Evolutionary conservation across 2,888 invertebrate genomes (phyloP).

Genomic region (Platycheirus albimanus): DNA sequence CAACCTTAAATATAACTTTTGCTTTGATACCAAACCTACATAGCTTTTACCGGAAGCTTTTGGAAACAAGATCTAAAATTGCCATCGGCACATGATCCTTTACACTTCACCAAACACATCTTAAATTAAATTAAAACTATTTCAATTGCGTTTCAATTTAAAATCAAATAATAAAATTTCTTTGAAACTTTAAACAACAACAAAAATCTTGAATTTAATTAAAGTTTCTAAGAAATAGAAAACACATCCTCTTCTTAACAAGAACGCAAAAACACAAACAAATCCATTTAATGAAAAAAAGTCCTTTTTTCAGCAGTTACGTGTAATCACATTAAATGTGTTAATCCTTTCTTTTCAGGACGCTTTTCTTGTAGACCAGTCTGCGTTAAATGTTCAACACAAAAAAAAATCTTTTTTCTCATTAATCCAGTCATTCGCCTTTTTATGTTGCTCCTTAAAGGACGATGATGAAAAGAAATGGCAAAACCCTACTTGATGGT

Average conservation of each 20-base stretch:
- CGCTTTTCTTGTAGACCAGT: constrained; percentile 51
- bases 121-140: too few species aligned
- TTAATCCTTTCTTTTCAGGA: constrained; percentile 36
- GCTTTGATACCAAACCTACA: too few species aligned
- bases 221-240: neutral
- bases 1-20: too few species aligned
- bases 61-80: too few species aligned
- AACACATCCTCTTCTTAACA: neutral
- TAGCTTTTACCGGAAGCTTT: too few species aligned
- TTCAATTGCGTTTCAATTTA: too few species aligned
- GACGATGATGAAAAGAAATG: neutral
- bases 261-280: neutral
- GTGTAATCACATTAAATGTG: constrained; percentile 55
- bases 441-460: neutral
- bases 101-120: too few species aligned
- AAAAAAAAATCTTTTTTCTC: neutral
- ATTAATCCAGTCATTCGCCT: constrained; percentile 16
- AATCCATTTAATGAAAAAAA: constrained; percentile 22
- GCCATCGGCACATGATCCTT: too few species aligned
- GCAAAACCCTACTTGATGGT: constrained; percentile 20
- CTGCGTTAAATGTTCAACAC: constrained; percentile 34
- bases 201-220: too few species aligned
- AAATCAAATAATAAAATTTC: too few species aligned
- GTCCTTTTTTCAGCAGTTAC: constrained; percentile 40
- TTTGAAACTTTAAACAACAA: too few species aligned